These are phyloP conservation scores for Bombus confusus DNA, from an alignment of 1,140 invertebrate genomes.

Conservation along the genomic window DNA sequence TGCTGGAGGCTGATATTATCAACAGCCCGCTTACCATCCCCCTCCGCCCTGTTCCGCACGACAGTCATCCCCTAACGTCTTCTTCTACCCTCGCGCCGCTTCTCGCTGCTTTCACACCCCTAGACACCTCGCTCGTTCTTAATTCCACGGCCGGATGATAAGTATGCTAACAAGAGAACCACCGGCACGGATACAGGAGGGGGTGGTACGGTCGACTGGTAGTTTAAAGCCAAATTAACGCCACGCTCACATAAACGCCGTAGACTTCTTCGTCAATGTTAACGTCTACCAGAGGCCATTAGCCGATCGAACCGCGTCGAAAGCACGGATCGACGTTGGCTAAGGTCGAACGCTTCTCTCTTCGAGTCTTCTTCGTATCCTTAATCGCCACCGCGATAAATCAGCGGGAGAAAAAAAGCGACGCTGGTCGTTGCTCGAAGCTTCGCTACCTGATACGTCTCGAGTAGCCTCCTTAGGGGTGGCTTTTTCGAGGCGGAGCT, in stretches of 20 bases:
- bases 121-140: slow-evolving; percentile 68
- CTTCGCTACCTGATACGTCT: slow-evolving; percentile 30
- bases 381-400: slow-evolving; percentile 75
- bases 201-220: slow-evolving; percentile 45
- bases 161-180: slow-evolving; percentile 81
- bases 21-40: slow-evolving; percentile 71
- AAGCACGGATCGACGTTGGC: slow-evolving; percentile 63
- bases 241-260: slow-evolving; percentile 75
- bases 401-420: slow-evolving; percentile 57
- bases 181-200: slow-evolving; percentile 54
- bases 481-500: background rate
- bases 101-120: slow-evolving; percentile 54
- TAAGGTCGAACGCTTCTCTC: slow-evolving; percentile 51
- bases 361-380: slow-evolving; percentile 42
- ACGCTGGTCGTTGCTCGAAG: slow-evolving; percentile 15
- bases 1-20: slow-evolving; percentile 79
- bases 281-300: slow-evolving; percentile 76
- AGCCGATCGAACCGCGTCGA: slow-evolving; percentile 72
- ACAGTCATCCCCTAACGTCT: slow-evolving; percentile 58
- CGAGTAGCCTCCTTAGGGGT: background rate
- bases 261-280: slow-evolving; percentile 77
- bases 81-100: slow-evolving; percentile 57
- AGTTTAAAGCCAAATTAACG: slow-evolving; percentile 78
- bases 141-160: slow-evolving; percentile 80
- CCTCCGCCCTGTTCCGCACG: slow-evolving; percentile 58